phyloP scores from a whole-genome alignment of 1,140 invertebrate genomes.

The Idris sp. region DNA sequence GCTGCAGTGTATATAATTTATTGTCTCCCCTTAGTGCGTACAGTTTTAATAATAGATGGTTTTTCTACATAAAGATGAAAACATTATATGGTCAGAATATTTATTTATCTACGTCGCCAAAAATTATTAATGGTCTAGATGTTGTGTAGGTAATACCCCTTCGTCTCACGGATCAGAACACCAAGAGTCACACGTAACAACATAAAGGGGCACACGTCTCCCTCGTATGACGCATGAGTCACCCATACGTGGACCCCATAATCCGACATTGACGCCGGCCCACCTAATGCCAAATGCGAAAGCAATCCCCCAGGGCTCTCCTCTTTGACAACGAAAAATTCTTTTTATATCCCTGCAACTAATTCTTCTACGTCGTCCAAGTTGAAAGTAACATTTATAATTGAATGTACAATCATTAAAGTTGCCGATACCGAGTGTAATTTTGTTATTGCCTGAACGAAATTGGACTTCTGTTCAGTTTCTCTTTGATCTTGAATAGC shows the following conservation, averaged over 20 bases:
- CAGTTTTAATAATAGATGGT: not conserved
- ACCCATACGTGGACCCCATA: slow-evolving; percentile 58
- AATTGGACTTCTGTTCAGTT: slow-evolving; percentile 3
- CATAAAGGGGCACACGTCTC: slow-evolving; percentile 61
- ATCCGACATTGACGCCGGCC: slow-evolving; percentile 48
- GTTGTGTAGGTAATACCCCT: slow-evolving; percentile 49
- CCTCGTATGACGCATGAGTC: slow-evolving; percentile 65
- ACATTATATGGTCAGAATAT: slow-evolving; percentile 8
- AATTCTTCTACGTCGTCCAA: slow-evolving; percentile 38
- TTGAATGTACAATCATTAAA: slow-evolving; percentile 51
- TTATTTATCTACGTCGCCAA: slow-evolving; percentile 21
- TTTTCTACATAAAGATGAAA: slow-evolving; percentile 5
- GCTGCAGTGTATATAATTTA: too few species aligned
- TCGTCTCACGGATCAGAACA: slow-evolving; percentile 17
- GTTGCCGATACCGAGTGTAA: slow-evolving; percentile 38
- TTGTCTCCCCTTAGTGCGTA: not conserved
- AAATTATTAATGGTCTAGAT: slow-evolving; percentile 31
- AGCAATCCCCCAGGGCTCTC: slow-evolving; percentile 60
- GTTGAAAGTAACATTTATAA: slow-evolving; percentile 56
- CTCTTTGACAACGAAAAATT: slow-evolving; percentile 56
- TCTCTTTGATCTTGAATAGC: slow-evolving; percentile 17
- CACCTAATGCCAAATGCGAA: slow-evolving; percentile 55
- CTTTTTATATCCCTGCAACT: slow-evolving; percentile 33
- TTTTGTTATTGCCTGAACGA: slow-evolving; percentile 18
- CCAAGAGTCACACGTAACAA: slow-evolving; percentile 40